phyloP scores from a whole-genome alignment of 2,113 vertebrate species.

The Phalacrocorax aristotelis region DNA sequence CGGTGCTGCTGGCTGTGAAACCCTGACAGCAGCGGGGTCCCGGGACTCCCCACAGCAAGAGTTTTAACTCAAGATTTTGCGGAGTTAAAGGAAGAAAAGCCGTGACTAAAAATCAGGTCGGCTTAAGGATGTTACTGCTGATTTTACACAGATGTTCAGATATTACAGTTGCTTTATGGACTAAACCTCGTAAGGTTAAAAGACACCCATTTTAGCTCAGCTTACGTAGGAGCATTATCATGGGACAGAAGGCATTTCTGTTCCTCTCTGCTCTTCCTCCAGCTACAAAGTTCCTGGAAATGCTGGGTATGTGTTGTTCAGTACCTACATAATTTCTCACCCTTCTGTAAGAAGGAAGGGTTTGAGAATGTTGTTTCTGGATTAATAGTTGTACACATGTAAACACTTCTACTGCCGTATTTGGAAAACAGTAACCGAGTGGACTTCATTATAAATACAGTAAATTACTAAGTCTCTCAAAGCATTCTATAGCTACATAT shows the following conservation, averaged over 20 bases:
- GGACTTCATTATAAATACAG: not conserved
- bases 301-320: not conserved
- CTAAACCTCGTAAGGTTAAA: not conserved
- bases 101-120: not conserved
- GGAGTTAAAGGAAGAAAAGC: not conserved
- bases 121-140: not conserved
- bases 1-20: rapidly evolving
- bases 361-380: not conserved
- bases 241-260: rapidly evolving
- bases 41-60: rapidly evolving
- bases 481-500: not conserved
- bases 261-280: not conserved
- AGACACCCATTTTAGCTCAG: not conserved
- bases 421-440: not conserved
- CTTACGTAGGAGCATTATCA: rapidly evolving
- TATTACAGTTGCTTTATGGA: not conserved
- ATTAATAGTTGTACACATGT: not conserved
- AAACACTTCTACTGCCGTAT: not conserved
- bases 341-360: not conserved
- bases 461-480: not conserved
- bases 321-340: not conserved
- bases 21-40: rapidly evolving
- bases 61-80: rapidly evolving
- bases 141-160: not conserved
- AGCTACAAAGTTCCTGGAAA: not conserved